Evolutionary conservation across 2,888 invertebrate genomes (phyloP).

Genomic region (Stenchaetothrips biformis): DNA sequence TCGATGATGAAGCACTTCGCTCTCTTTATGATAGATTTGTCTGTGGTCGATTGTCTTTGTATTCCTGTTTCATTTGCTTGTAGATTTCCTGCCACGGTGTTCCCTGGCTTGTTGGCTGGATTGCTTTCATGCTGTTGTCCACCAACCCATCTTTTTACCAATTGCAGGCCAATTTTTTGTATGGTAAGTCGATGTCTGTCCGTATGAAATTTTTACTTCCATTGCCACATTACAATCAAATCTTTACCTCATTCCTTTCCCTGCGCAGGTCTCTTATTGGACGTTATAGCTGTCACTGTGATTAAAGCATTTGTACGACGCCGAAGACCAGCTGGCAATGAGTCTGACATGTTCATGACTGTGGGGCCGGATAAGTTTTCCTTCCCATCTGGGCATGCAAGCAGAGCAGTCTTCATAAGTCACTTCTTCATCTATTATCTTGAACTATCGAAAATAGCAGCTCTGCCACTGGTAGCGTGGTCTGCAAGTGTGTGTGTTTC

Average conservation of each 20-base stretch:
- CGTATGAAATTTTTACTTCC: constrained; percentile 12
- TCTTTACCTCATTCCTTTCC: neutral
- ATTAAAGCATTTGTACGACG: constrained; percentile 73
- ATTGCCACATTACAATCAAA: neutral
- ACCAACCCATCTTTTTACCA: constrained; percentile 61
- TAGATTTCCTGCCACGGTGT: constrained; percentile 85
- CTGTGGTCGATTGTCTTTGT: constrained; percentile 32
- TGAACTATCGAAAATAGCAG: constrained; percentile 45
- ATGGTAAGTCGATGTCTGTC: constrained; percentile 56
- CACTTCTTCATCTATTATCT: constrained; percentile 57
- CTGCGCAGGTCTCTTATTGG: constrained; percentile 66
- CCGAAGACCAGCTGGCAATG: constrained; percentile 64
- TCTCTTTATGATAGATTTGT: neutral
- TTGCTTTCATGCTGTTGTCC: constrained; percentile 56
- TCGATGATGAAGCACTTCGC: neutral
- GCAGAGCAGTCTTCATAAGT: constrained; percentile 66
- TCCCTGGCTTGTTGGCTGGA: constrained; percentile 73
- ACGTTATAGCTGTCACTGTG: constrained; percentile 70
- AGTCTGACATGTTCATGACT: constrained; percentile 60
- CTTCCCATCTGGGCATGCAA: constrained; percentile 76
- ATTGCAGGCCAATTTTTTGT: constrained; percentile 77
- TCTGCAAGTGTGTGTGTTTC: constrained; percentile 67
- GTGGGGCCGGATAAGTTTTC: constrained; percentile 83
- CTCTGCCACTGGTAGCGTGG: constrained; percentile 69
- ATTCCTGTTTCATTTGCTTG: constrained; percentile 37